Evolutionary conservation across 2,888 invertebrate species (phyloP), one percentile per base, ranked within the genome.

Genomic region (Ormyrus thymus): DNA sequence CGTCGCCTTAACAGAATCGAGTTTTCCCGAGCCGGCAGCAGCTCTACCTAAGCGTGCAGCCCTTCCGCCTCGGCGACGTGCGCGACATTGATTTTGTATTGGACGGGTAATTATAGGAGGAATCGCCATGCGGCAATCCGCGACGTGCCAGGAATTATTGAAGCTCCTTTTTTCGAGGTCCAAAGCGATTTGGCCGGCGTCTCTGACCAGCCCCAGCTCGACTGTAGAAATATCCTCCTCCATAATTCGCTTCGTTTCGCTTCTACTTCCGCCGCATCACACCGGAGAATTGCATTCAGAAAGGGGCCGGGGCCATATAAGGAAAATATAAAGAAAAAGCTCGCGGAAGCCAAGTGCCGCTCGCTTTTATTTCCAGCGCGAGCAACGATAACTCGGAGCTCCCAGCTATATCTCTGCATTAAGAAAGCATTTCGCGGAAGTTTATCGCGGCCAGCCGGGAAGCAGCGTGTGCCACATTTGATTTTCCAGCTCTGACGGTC

Each of bases 1-100:
- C 48, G 13, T 15, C 58, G 53, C 13, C 61, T 70, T 58, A 55
- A 68, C 58, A 48, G 53, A 79, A 79, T 79, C 66, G 76, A 79
- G 69, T 79, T 79, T 79, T 75, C 78, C 45, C 29, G 29, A 29
- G 29, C 29, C 29, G 29, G 29, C 29, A 29, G 29, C 29, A 29
- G 29, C 29, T 29, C 29, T 29, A 29, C 29, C 29, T 29, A 29
- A 29, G 29, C 66, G n/a, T 46, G 15, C 4, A 46, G 45, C 58
- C 6, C n/a, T 9, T 56, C 59, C 13, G 50, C 58, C 50, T 53
- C 50, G 4, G 15, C 29, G 50, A 64, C 43, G 50, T 7, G 58
- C 82, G 82, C 83, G 83, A 84, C 84, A 87, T 87, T 85, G 85
- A 86, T 86, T 86, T 87, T 86, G 85, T 84, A 84, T 85, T 83